Evolutionary conservation across 1,140 invertebrate genomes (phyloP).

Genomic region (Macrotrachela quadricornifera): DNA sequence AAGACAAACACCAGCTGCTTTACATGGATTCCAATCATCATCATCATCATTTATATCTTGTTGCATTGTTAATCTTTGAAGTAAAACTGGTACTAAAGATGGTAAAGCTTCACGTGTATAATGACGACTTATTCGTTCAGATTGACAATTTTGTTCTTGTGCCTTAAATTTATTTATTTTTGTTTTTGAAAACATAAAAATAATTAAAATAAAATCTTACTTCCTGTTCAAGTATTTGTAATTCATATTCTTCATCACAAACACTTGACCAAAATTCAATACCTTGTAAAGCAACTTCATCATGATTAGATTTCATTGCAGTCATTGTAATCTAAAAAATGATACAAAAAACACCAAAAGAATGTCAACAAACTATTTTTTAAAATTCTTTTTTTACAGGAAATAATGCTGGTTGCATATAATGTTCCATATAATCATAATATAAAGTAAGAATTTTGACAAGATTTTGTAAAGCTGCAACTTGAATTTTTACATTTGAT

Average conservation of each 20-base stretch:
- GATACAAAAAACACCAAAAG: too few species aligned
- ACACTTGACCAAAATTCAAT: conserved; percentile 99
- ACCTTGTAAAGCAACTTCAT: conserved; percentile 87
- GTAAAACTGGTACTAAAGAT: conserved; percentile 75
- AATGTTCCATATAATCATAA: conserved; percentile 95
- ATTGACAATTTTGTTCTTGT: conserved; percentile 51
- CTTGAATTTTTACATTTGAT: conserved; percentile 53
- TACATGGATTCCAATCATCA: conserved; percentile 98
- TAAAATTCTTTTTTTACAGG: too few species aligned
- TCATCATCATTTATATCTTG: conserved; percentile 61
- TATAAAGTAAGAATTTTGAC: conserved; percentile 97
- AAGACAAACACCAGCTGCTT: conserved; percentile 94
- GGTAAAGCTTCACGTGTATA: conserved; percentile 89
- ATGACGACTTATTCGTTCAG: conserved; percentile 60
- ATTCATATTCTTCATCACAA: conserved; percentile 78
- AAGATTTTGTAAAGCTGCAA: conserved; percentile 85
- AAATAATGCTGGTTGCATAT: conserved; percentile 93
- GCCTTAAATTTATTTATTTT: too few species aligned
- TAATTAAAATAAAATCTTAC: neutral
- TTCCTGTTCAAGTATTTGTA: conserved; percentile 1
- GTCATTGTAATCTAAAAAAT: conserved; percentile 57
- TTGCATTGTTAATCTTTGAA: conserved; percentile 81
- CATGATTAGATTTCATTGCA: conserved; percentile 87
- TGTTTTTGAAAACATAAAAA: too few species aligned
- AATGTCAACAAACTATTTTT: too few species aligned